These are phyloP conservation scores for Dioctria linearis DNA, from an alignment of 2,888 invertebrate genomes.

Conservation along the genomic window DNA sequence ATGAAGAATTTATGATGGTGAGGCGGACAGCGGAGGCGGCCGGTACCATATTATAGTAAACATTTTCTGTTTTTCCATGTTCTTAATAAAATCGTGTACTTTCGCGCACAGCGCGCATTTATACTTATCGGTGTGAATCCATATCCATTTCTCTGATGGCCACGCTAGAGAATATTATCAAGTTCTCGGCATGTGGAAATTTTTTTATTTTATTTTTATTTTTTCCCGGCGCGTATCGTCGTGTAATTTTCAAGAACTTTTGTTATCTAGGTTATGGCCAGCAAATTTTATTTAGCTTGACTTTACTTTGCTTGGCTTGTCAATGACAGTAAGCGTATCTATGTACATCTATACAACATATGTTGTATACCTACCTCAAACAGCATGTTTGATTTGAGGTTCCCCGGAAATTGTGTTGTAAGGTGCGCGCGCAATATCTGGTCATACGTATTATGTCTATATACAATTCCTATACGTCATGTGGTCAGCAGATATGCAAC, in stretches of 20 bases:
- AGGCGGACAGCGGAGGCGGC: no score
- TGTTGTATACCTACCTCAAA: no score
- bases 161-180: background rate
- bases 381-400: background rate
- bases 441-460: background rate
- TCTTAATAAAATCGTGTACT: background rate
- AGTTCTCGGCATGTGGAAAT: conserved; percentile 3
- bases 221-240: background rate
- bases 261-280: conserved; percentile 44
- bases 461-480: background rate
- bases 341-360: no score
- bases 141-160: background rate
- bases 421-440: conserved; percentile 18
- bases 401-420: conserved; percentile 26
- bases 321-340: background rate
- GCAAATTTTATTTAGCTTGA: conserved; percentile 17
- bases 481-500: background rate
- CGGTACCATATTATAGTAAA: no score
- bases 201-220: background rate
- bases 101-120: background rate
- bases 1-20: no score
- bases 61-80: background rate
- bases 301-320: background rate
- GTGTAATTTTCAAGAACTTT: conserved; percentile 12
- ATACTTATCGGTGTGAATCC: background rate